Evolutionary conservation across 2,797 vertebrate species (phyloP).

Genomic region (Lagocephalus sceleratus): DNA sequence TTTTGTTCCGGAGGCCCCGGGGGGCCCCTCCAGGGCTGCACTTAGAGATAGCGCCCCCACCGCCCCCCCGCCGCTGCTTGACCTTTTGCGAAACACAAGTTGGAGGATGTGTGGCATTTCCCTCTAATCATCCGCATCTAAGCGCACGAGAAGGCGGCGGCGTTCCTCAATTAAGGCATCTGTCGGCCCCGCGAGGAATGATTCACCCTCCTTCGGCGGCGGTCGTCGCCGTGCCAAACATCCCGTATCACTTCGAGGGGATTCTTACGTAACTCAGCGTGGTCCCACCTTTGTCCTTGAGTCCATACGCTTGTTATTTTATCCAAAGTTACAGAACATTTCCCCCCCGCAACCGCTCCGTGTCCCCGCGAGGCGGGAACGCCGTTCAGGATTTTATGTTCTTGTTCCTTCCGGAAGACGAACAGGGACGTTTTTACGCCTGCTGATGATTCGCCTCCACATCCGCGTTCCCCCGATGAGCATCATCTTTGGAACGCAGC

Average conservation of each 20-base stretch:
- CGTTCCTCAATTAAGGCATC: constrained; percentile 40
- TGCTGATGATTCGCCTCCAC: too few relatives aligned
- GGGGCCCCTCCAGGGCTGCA: constrained; percentile 56
- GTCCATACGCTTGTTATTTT: constrained; percentile 47
- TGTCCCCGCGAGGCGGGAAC: too few relatives aligned
- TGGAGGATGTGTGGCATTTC: constrained; percentile 60
- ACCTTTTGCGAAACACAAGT: constrained; percentile 71
- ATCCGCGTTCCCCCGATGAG: too few relatives aligned
- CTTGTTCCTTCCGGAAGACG: too few relatives aligned
- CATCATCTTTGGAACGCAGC: too few relatives aligned
- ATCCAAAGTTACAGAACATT: too few relatives aligned
- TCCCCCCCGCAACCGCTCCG: too few relatives aligned
- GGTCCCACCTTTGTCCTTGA: constrained; percentile 20
- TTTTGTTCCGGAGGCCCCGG: constrained; percentile 55
- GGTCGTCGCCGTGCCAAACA: constrained; percentile 12
- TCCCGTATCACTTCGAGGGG: constrained; percentile 2
- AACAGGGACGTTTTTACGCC: too few relatives aligned
- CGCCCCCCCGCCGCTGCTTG: constrained; percentile 48
- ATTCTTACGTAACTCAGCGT: constrained; percentile 8
- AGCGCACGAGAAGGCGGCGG: constrained; percentile 43
- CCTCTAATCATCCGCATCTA: constrained; percentile 58
- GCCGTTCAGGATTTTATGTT: too few relatives aligned
- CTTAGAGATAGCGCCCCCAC: constrained; percentile 59
- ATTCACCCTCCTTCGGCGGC: constrained; percentile 25
- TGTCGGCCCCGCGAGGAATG: constrained; percentile 10